phyloP scores from a whole-genome alignment of 2,888 invertebrate genomes.

The Rhimphoctona megacephalus region DNA sequence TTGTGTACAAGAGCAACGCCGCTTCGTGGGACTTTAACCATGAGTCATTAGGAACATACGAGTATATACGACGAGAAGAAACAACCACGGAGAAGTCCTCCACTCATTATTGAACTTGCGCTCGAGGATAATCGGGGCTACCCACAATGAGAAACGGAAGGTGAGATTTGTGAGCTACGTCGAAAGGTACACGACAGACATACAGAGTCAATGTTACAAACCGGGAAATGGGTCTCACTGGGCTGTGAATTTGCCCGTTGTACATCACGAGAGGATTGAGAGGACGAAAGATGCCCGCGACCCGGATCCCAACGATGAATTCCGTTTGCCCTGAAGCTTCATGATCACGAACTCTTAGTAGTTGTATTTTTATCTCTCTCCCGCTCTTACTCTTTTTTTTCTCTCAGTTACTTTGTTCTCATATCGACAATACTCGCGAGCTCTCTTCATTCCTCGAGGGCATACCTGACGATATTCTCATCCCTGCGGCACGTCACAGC shows the following conservation, averaged over 20 bases:
- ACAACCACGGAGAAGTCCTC: neutral
- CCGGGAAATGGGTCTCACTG: constrained; percentile 22
- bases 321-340: constrained; percentile 59
- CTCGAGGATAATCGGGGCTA: constrained; percentile 28
- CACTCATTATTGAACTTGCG: constrained; percentile 21
- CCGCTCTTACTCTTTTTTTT: constrained; percentile 13
- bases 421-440: constrained; percentile 23
- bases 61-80: constrained; percentile 54
- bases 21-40: constrained; percentile 70
- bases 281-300: constrained; percentile 69
- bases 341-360: constrained; percentile 74
- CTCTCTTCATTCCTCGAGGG: constrained; percentile 28
- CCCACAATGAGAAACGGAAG: constrained; percentile 27
- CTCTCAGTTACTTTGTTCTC: constrained; percentile 25
- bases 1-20: constrained; percentile 3
- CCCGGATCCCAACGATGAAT: constrained; percentile 79
- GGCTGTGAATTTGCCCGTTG: constrained; percentile 49
- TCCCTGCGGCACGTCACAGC: constrained; percentile 40
- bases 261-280: constrained; percentile 41
- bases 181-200: constrained; percentile 17
- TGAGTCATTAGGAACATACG: constrained; percentile 73
- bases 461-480: constrained; percentile 40
- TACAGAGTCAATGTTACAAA: neutral
- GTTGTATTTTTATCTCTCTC: constrained; percentile 28
- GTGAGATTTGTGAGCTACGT: constrained; percentile 13